phyloP scores from a whole-genome alignment of 2,888 invertebrate genomes.

The Yponomeuta cagnagella region DNA sequence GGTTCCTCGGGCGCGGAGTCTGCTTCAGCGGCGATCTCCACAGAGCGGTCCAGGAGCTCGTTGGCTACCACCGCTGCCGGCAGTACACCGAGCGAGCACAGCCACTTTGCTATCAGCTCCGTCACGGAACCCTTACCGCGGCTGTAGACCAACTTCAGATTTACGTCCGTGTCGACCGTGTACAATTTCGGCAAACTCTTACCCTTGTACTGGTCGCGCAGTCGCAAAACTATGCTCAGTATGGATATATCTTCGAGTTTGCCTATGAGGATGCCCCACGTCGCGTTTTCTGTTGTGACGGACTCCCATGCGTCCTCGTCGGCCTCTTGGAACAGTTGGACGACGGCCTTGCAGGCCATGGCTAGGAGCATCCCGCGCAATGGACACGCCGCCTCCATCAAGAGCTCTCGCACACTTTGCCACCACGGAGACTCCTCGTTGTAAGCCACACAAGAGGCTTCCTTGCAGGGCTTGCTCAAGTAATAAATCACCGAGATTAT shows the following conservation, averaged over 20 bases:
- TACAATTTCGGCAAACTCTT: constrained; percentile 70
- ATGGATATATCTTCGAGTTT: constrained; percentile 93
- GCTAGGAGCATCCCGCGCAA: constrained; percentile 88
- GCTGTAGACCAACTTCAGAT: constrained; percentile 79
- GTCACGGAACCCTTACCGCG: constrained; percentile 89
- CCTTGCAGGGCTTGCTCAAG: constrained; percentile 78
- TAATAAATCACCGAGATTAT: constrained; percentile 79
- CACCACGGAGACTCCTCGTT: constrained; percentile 88
- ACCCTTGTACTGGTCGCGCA: constrained; percentile 56
- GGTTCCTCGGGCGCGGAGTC: constrained; percentile 23
- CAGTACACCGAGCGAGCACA: constrained; percentile 82
- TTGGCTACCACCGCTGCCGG: constrained; percentile 78
- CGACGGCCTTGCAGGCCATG: constrained; percentile 87
- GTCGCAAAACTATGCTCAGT: constrained; percentile 81
- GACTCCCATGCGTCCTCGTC: constrained; percentile 86
- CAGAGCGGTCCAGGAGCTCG: constrained; percentile 53
- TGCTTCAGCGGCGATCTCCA: constrained; percentile 21
- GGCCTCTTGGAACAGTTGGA: constrained; percentile 62
- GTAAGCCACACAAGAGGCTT: constrained; percentile 78
- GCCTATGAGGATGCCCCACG: constrained; percentile 90
- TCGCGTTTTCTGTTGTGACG: constrained; percentile 88
- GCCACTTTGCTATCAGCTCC: constrained; percentile 91
- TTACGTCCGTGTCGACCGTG: constrained; percentile 75
- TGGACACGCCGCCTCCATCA: constrained; percentile 84
- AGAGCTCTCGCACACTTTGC: constrained; percentile 82